Conservation (phyloP, 2,113 vertebrate genomes). For the Psittacus erithacus region DNA sequence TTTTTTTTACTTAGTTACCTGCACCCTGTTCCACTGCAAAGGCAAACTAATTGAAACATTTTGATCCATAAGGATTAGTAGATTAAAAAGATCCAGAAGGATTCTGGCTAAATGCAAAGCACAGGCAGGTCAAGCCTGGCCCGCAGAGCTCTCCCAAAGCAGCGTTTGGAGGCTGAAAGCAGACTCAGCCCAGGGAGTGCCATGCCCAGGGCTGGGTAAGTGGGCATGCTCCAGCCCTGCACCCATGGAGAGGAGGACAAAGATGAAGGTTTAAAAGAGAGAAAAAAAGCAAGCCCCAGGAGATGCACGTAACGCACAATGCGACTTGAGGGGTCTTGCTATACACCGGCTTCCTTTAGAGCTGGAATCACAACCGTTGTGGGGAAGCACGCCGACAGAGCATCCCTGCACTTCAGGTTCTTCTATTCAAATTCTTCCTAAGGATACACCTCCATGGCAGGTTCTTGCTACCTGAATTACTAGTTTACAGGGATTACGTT, state of each 20-base stretch:
- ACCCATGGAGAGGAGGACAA: accelerated
- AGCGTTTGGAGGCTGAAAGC: accelerated
- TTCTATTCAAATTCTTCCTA: accelerated
- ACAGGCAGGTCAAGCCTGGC: accelerated
- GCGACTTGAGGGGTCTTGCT: accelerated
- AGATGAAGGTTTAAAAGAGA: no score
- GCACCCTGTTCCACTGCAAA: background rate
- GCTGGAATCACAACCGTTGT: accelerated
- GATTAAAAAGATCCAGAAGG: background rate
- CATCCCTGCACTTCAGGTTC: background rate
- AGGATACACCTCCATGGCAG: accelerated
- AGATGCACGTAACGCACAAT: accelerated
- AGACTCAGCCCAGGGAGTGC: background rate
- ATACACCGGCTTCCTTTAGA: accelerated
- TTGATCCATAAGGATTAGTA: background rate
- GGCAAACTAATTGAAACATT: background rate
- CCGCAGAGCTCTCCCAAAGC: background rate
- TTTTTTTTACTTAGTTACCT: background rate
- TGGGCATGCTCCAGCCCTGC: background rate
- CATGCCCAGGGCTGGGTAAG: accelerated
- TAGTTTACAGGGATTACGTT: accelerated
- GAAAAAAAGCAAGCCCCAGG: background rate
- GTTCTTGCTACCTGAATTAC: accelerated
- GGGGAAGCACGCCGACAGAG: accelerated
- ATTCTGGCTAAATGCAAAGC: background rate